Evolutionary conservation across 2,888 invertebrate genomes (phyloP).

Genomic region (Aleiodes leptofemur): DNA sequence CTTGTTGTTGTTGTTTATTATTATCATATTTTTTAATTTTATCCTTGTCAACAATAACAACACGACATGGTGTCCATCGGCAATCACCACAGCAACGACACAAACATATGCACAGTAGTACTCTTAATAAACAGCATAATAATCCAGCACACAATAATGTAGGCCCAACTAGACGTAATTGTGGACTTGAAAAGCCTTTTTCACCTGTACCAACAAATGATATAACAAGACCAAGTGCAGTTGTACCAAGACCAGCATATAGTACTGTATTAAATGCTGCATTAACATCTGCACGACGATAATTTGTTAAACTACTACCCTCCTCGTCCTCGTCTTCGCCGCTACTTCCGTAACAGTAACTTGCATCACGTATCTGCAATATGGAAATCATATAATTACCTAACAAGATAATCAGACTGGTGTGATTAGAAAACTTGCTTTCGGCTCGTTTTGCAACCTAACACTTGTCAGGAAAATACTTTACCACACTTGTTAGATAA

Average conservation of each 20-base stretch:
- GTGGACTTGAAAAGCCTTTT: slow-evolving; percentile 91
- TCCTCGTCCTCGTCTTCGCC: slow-evolving; percentile 79
- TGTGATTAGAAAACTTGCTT: too few relatives aligned
- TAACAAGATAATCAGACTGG: too few relatives aligned
- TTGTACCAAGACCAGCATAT: slow-evolving; percentile 89
- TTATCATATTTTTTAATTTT: slow-evolving; percentile 56
- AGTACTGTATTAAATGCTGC: slow-evolving; percentile 90
- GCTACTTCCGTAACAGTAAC: slow-evolving; percentile 85
- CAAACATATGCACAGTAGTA: slow-evolving; percentile 89
- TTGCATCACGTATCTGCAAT: slow-evolving; percentile 89
- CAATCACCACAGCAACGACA: slow-evolving; percentile 85
- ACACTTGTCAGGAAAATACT: too few relatives aligned
- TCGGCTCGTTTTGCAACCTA: too few relatives aligned
- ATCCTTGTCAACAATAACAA: slow-evolving; percentile 59
- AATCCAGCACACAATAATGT: slow-evolving; percentile 87
- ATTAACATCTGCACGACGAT: slow-evolving; percentile 82
- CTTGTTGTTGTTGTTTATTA: background rate
- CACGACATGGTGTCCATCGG: slow-evolving; percentile 76
- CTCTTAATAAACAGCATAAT: slow-evolving; percentile 88
- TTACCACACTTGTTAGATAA: too few relatives aligned
- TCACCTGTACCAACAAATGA: slow-evolving; percentile 94
- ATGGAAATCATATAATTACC: background rate
- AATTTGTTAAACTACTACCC: slow-evolving; percentile 77
- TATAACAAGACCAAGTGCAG: slow-evolving; percentile 90
- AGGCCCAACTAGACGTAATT: slow-evolving; percentile 90